Conservation (phyloP, 2,888 invertebrate genomes). For the Philereme transversata region DNA sequence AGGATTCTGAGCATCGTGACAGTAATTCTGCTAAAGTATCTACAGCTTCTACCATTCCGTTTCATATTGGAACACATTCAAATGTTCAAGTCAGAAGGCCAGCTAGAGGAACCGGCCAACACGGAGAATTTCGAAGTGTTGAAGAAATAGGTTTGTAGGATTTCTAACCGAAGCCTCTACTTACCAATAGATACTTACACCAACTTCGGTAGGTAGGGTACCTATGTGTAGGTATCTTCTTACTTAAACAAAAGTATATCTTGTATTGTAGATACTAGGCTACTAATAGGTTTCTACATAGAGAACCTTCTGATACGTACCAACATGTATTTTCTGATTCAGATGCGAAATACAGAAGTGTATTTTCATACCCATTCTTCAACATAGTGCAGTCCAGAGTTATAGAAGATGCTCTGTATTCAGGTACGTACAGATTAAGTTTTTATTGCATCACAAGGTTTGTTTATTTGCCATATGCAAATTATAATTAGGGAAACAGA, state of each 20-base stretch:
- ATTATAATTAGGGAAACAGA: no score
- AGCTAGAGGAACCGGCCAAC: conserved; percentile 62
- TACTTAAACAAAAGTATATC: no score
- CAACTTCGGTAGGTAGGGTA: background rate
- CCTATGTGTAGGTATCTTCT: background rate
- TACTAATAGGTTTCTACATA: background rate
- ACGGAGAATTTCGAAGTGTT: conserved; percentile 64
- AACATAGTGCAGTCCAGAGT: conserved; percentile 89
- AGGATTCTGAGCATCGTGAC: conserved; percentile 11
- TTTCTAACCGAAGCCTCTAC: no score
- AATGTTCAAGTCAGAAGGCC: conserved; percentile 44
- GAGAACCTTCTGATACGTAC: background rate
- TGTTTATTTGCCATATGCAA: no score
- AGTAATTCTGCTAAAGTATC: conserved; percentile 8
- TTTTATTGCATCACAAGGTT: no score
- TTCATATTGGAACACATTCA: conserved; percentile 12
- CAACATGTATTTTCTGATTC: conserved; percentile 36
- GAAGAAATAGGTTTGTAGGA: conserved; percentile 66
- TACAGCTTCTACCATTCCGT: conserved; percentile 2
- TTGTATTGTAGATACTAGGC: no score
- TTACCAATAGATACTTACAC: no score
- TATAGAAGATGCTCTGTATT: conserved; percentile 86
- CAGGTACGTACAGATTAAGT: conserved; percentile 69
- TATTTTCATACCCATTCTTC: conserved; percentile 86
- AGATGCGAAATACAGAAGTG: conserved; percentile 80